Percentiles rank a stretch among this genome's conserved stretches.
phyloP scores from a whole-genome alignment of 2,888 invertebrate genomes.

The Automeris io region DNA sequence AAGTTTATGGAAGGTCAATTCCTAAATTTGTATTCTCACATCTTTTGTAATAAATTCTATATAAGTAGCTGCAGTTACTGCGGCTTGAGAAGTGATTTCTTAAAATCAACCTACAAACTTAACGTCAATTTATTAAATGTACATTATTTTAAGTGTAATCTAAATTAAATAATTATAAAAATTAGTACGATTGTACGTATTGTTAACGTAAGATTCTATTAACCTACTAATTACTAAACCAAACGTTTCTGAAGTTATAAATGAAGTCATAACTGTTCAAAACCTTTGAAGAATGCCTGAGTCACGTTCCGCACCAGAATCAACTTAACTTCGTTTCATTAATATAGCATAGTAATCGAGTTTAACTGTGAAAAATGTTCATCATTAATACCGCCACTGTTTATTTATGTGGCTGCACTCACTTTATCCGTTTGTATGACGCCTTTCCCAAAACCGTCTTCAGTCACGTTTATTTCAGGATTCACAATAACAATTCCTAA shows the following conservation, averaged over 20 bases:
- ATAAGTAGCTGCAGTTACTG: no score
- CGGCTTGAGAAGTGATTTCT: no score
- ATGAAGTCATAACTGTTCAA: slow-evolving; percentile 13
- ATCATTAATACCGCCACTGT: slow-evolving; percentile 40
- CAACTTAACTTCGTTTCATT: slow-evolving; percentile 22
- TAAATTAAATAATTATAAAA: no score
- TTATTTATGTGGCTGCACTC: slow-evolving; percentile 41
- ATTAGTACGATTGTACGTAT: no score
- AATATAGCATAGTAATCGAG: slow-evolving; percentile 36
- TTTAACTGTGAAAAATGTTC: slow-evolving; percentile 38
- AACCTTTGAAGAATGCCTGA: slow-evolving; percentile 13
- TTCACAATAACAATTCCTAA: slow-evolving; percentile 31
- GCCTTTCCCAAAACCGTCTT: slow-evolving; percentile 53
- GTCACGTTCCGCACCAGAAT: slow-evolving; percentile 18
- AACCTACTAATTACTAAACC: slow-evolving; percentile 4
- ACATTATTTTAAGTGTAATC: no score
- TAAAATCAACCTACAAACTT: no score
- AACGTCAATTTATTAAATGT: no score
- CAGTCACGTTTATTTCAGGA: slow-evolving; percentile 63
- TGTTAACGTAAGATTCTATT: slow-evolving; percentile 5
- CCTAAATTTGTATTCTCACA: no score
- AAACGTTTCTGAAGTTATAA: slow-evolving; percentile 13
- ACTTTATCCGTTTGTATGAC: slow-evolving; percentile 46
- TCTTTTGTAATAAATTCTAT: no score
- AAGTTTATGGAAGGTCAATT: neutral